A percentile compares a stretch with the other conserved stretches of the same genome.
phyloP scores from a whole-genome alignment of 2,797 vertebrate genomes.

The Podargus strigoides region DNA sequence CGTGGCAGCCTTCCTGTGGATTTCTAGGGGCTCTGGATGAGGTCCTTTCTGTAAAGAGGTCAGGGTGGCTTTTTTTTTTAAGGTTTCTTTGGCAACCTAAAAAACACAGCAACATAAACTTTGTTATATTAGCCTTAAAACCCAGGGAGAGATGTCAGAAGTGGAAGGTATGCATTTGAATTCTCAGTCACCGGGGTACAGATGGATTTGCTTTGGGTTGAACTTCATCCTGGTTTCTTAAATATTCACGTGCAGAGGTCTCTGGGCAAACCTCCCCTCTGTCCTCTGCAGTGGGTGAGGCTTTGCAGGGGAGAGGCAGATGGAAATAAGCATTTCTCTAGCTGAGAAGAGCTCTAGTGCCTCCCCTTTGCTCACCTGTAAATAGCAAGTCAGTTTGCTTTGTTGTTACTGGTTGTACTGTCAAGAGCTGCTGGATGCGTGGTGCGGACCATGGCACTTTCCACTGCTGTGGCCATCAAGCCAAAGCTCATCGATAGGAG shows the following conservation, averaged over 20 bases:
- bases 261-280: neutral
- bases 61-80: neutral
- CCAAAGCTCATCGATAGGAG: neutral
- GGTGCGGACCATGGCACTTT: neutral
- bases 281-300: neutral
- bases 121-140: neutral
- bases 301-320: neutral
- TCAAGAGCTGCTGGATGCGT: neutral
- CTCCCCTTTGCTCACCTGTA: neutral
- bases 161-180: neutral
- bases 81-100: neutral
- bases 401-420: neutral
- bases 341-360: neutral
- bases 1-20: rapidly evolving
- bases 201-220: neutral
- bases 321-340: neutral
- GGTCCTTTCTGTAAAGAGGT: neutral
- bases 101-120: neutral
- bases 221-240: neutral
- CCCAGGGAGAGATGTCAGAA: neutral
- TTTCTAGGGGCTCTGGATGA: neutral
- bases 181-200: neutral
- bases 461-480: neutral
- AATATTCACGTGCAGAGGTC: rapidly evolving
- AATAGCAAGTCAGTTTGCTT: neutral